Conservation (phyloP, 2,113 vertebrate species). For the Proterorhinus semilunaris region DNA sequence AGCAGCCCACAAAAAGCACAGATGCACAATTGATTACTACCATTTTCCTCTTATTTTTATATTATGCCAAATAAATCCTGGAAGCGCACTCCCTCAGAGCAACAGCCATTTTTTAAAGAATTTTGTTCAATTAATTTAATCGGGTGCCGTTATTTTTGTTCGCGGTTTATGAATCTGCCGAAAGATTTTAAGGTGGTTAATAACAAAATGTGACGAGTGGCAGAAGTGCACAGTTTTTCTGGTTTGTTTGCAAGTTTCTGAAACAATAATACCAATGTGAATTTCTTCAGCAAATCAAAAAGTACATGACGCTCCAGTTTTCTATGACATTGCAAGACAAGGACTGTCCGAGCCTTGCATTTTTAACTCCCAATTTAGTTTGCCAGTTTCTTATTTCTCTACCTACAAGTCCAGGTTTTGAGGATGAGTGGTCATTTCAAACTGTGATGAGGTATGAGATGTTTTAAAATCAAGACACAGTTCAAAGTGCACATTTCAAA, state of each 20-base stretch:
- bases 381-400: too few relatives aligned
- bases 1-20: constrained; percentile 14
- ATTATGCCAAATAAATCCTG: neutral
- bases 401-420: too few relatives aligned
- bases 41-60: constrained; percentile 6
- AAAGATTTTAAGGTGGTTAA: neutral
- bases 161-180: neutral
- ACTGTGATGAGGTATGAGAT: too few relatives aligned
- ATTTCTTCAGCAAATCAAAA: too few relatives aligned
- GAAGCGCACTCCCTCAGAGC: neutral
- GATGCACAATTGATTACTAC: constrained; percentile 12
- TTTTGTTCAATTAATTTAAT: constrained; percentile 3
- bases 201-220: neutral
- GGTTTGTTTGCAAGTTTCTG: neutral
- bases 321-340: too few relatives aligned
- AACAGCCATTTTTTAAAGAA: neutral
- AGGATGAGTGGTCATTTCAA: too few relatives aligned
- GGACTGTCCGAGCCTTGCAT: too few relatives aligned
- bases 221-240: neutral
- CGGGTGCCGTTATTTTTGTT: neutral
- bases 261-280: too few relatives aligned
- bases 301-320: too few relatives aligned
- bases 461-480: too few relatives aligned
- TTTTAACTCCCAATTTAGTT: too few relatives aligned
- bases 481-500: too few relatives aligned